Evolutionary conservation across 2,113 vertebrate species (phyloP), one percentile per base, ranked within the genome.

Genomic region (Spermophilus dauricus): DNA sequence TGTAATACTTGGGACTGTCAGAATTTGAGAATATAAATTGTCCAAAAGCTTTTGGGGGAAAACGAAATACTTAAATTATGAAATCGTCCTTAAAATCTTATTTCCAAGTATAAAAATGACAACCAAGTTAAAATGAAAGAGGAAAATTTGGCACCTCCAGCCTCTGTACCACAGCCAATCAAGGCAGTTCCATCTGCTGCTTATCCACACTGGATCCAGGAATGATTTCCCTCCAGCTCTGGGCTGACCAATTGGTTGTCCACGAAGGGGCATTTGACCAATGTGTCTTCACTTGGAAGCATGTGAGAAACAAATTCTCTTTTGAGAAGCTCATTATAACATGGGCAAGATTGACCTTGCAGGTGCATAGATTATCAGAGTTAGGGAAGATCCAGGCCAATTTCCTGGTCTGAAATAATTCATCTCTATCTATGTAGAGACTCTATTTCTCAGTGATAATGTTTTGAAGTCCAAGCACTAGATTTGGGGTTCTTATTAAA

Each of bases 281-380:
- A 88, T 94, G 6, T 88, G 28, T 77, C 42, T 95, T 61, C 82
- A 51, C n/a, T 82, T 70, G 53, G 73, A 93, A 87, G 88, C 26
- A 82, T 13, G 11, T 5, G 3, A 75, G 22, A 61, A 48, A 42
- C 2, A 34, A 85, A 85, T 88, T 94, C 39, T 94, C 53, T 81
- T 18, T 51, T 37, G 26, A 94, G 84, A 17, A 78, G 26, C 72
- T 94, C 80, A 80, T 78, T 67, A 80, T 10, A 76, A 20, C 8
- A 7, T 3, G 32, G 81, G 37, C 13, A 93, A 82, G 67, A 92
- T 39, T 75, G 78, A 81, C 17, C 1, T 12, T 78, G 48, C 20
- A 90, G 91, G 78, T 72, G n/a, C 11, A 72, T n/a, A 20, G 22
- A 20, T 69, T 7, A 1, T 78, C 42, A 91, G 7, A 65, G 17